A percentile compares a stretch with the other conserved stretches of the same genome.
These are phyloP conservation scores for Mus minutoides DNA, from an alignment of 2,797 vertebrate species.

Conservation along the genomic window DNA sequence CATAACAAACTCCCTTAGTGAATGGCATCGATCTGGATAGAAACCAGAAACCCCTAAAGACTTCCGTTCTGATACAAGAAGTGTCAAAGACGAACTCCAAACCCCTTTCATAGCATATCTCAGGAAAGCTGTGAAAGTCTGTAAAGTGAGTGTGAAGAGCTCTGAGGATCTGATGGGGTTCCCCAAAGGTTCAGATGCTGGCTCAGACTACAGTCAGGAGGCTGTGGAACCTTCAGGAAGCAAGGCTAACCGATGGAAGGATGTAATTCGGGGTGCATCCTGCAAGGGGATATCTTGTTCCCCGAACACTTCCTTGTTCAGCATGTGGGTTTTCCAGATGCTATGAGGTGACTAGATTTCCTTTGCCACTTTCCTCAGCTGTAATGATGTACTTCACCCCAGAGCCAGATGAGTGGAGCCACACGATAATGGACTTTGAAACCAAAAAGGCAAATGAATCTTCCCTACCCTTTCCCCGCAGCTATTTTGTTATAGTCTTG, in stretches of 20 bases:
- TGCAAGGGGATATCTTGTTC: background rate
- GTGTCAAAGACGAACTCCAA: background rate
- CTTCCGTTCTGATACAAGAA: background rate
- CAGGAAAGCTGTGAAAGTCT: background rate
- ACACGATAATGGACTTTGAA: background rate
- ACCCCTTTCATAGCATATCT: background rate
- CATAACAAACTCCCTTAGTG: background rate
- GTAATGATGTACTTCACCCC: background rate
- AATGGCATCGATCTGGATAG: background rate
- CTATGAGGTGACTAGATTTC: background rate
- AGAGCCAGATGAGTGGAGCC: background rate
- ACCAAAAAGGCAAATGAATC: background rate
- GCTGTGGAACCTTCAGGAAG: background rate
- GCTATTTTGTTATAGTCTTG: background rate
- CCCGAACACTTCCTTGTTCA: background rate
- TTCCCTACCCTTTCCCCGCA: background rate
- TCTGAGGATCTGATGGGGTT: background rate
- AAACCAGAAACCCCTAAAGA: background rate
- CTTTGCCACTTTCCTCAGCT: background rate
- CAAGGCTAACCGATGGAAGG: background rate
- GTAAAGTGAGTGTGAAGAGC: background rate
- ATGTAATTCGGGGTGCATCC: background rate
- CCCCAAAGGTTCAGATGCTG: background rate
- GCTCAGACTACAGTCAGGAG: background rate
- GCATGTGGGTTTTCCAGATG: background rate